phyloP scores from a whole-genome alignment of 2,888 invertebrate species.

The Melanophora roralis region DNA sequence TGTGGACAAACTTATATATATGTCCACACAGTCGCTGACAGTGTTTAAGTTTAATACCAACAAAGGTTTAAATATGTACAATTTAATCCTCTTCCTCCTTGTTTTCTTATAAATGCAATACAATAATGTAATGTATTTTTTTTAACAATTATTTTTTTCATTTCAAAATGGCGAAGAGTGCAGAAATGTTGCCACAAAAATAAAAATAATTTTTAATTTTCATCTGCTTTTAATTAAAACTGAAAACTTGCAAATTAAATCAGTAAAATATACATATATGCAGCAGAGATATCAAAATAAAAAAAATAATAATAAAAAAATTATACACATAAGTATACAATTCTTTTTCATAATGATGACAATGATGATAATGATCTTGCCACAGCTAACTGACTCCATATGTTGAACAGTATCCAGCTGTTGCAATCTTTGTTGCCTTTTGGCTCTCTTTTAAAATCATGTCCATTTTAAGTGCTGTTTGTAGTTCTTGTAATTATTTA shows the following conservation, averaged over 20 bases:
- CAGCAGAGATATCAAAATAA: neutral
- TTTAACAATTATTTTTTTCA: constrained; percentile 1
- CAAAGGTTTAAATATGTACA: constrained; percentile 27
- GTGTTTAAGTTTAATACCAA: constrained; percentile 41
- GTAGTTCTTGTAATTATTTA: constrained; percentile 43
- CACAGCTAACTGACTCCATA: constrained; percentile 39
- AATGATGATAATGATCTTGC: constrained; percentile 28
- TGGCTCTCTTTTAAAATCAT: constrained; percentile 47
- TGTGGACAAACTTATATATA: neutral
- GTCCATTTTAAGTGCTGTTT: constrained; percentile 22
- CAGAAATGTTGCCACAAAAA: constrained; percentile 43
- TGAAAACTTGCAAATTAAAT: constrained; percentile 68
- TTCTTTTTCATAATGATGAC: constrained; percentile 39
- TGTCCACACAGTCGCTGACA: constrained; percentile 27
- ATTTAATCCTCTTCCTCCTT: neutral
- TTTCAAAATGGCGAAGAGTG: constrained; percentile 17
- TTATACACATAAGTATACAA: neutral
- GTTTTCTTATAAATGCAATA: constrained; percentile 3
- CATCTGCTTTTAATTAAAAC: constrained; percentile 74
- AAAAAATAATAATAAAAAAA: constrained; percentile 14
- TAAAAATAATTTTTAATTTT: constrained; percentile 65
- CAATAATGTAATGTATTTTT: constrained; percentile 9
- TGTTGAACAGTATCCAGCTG: constrained; percentile 34
- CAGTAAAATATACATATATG: constrained; percentile 36
- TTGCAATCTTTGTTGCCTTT: constrained; percentile 44